Conservation (phyloP, 2,113 vertebrate genomes). For the Eretmochelys imbricata region DNA sequence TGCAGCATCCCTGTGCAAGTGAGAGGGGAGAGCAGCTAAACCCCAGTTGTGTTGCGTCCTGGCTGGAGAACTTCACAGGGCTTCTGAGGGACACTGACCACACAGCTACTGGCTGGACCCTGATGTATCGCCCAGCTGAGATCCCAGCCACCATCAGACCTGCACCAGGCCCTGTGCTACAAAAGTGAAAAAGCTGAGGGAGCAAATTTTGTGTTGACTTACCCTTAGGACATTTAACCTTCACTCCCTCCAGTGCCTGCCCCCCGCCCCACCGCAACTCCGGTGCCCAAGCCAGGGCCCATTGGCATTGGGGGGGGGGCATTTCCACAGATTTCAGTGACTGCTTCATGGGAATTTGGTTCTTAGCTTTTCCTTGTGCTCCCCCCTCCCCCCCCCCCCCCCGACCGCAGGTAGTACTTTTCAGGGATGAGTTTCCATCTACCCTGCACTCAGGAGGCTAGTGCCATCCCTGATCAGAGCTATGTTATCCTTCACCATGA, state of each 20-base stretch:
- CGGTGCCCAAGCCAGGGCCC: no score
- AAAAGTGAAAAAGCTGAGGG: neutral
- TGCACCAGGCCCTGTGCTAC: neutral
- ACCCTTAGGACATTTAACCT: neutral
- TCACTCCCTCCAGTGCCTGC: neutral
- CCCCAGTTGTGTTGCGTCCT: neutral
- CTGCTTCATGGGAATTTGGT: no score
- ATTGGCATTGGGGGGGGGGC: no score
- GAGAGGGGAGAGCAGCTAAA: neutral
- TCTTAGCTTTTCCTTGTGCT: neutral
- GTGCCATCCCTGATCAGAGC: neutral
- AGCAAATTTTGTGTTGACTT: neutral
- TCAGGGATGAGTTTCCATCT: neutral
- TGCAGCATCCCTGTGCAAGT: neutral
- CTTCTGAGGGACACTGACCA: neutral
- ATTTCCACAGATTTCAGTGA: no score
- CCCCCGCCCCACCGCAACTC: no score
- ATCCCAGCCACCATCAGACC: neutral
- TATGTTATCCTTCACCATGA: neutral
- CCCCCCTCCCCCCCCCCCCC: no score
- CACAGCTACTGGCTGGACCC: neutral
- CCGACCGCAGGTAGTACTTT: neutral
- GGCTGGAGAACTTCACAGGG: neutral
- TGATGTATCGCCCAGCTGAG: neutral
- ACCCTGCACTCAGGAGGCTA: no score